Base-by-base conservation (phyloP, 2,797 vertebrate species). In the Miichthys miiuy region DNA sequence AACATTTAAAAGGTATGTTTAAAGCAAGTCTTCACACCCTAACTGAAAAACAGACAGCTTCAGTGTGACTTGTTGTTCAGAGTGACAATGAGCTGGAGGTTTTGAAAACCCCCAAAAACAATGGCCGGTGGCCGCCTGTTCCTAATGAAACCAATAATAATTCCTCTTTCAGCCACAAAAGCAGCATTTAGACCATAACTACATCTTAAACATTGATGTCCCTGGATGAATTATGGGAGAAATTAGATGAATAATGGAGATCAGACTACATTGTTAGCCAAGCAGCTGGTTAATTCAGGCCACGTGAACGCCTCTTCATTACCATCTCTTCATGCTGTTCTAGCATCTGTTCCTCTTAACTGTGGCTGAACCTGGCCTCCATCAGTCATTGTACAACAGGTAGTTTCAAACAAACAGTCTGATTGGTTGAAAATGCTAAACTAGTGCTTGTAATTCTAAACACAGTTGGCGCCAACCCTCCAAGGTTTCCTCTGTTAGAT, bases 171-270 rank as follows among this genome's bases (percentile, higher is more conserved):
- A 67, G 72, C 48, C 73, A 68, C 71, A 79, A 75, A 80, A 81
- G 54, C 42, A 64, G 55, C 30, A 1, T 79, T 83, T 54, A 62
- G 57, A 9, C 47, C 57, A 23, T 75, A 65, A 80, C 63, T 66
- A 27, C 41, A 77, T 78, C 70, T 75, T 68, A 81, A 86, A 84
- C 61, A 60, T 66, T 74, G 68, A 83, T 74, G 78, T 61, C 38
- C n/a, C 44, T 4, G 38, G 57, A 72, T 87, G 81, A 90, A 85
- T 85, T 85, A 86, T 65, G 66, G 54, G 62, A 69, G 72, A 86
- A 80, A 84, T 51, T 64, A 82, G 79, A 88, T 86, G 77, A 87
- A 86, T 85, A 77, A 84, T 87, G 74, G 41, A 75, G 66, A 74
- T 67, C 57, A 47, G 48, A 38, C 17, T 25, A 12, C 63, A 38